Evolutionary conservation across 2,113 vertebrate species (phyloP), one percentile per base, ranked within the genome.

Genomic region (Callopanchax toddi): DNA sequence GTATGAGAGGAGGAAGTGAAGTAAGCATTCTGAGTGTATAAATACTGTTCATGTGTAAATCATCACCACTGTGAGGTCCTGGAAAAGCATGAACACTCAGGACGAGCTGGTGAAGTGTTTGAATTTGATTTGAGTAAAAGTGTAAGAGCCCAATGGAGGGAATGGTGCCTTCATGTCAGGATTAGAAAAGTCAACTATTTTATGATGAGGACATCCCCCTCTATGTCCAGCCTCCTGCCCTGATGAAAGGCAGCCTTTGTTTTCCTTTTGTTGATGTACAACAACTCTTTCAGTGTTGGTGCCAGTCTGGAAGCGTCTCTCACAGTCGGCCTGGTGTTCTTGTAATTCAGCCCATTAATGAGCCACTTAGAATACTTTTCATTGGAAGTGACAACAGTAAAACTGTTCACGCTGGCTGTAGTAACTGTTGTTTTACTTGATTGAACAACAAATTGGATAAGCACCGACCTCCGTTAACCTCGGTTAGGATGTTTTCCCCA

Each of bases 401-500:
- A 37, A 53, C 13, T 48, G 56, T 58, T 29, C 39, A 16, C 9
- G 25, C 43, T n/a, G 43, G 25, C 48, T 15, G 48, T 39, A n/a
- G 55, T 26, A 74, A 80, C 5, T 57, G 60, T 55, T 80, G 63
- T 81, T 86, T 81, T 80, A 79, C 57, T 72, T 62, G 37, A 67
- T 63, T 60, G 59, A 62, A 49, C 76, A 72, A 72, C 71, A 86
- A 80, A 85, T 82, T 58, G 46, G 68, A 82, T 76, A 72, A 86
- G 49, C 23, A 42, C 67, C 23, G 36, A 78, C 67, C 63, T n/a
- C 12, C 0, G 32, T 51, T 71, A 34, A 68, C 45, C 43, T 51
- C 43, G 18, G 22, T 46, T 46, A 18, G 15, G 60, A 18, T 42
- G 49, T 66, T 56, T 40, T 58, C 29, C 48, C 34, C 59, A 17